Percentiles rank a stretch among this genome's conserved stretches.
Evolutionary conservation across 2,888 invertebrate genomes (phyloP).

Genomic region (Tipula confusa): DNA sequence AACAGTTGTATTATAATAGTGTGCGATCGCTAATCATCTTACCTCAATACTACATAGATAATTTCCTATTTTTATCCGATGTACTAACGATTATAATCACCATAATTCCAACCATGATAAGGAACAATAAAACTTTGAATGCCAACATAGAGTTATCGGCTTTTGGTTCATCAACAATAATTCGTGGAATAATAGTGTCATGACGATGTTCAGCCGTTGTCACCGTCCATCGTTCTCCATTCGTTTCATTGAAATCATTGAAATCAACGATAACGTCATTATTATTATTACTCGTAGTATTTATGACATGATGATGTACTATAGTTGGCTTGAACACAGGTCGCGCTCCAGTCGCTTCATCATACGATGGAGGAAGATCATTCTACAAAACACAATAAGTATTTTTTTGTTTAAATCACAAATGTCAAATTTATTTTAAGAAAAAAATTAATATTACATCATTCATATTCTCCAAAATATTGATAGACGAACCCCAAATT

Average conservation of each 20-base stretch:
- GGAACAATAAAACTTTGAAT: neutral
- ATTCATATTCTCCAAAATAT: neutral
- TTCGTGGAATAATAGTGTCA: neutral
- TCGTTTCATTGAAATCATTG: neutral
- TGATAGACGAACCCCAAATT: neutral
- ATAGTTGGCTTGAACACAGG: too few species aligned
- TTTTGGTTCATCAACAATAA: neutral
- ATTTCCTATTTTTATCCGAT: neutral
- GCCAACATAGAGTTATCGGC: neutral
- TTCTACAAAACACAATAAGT: neutral
- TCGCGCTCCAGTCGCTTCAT: neutral
- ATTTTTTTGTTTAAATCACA: neutral
- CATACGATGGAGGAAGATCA: neutral
- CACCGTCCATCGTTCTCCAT: neutral
- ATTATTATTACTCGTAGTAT: too few species aligned
- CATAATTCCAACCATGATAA: neutral
- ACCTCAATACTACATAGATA: neutral
- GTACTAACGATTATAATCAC: neutral
- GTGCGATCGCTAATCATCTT: neutral
- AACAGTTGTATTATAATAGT: too few species aligned
- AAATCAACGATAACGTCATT: neutral
- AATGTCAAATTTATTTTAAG: neutral
- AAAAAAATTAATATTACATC: neutral
- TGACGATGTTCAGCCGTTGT: neutral
- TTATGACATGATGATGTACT: neutral